Conservation (phyloP, 2,888 invertebrate species). For the Drosophila meridiana region DNA sequence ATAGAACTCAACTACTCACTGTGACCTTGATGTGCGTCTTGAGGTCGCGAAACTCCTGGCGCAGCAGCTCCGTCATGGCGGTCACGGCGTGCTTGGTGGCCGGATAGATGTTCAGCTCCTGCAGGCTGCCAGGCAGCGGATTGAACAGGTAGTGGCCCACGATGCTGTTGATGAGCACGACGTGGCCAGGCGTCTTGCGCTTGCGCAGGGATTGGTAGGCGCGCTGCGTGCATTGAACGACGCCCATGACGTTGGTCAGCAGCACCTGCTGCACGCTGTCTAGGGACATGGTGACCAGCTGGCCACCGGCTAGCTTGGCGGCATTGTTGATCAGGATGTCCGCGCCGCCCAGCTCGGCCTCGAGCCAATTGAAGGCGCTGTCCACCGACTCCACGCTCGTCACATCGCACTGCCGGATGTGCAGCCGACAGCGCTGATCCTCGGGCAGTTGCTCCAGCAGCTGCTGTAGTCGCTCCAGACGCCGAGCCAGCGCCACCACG, state of each 20-base stretch:
- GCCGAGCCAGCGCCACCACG: slow-evolving; percentile 86
- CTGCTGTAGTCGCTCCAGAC: slow-evolving; percentile 80
- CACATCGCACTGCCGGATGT: slow-evolving; percentile 84
- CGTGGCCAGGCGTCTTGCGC: slow-evolving; percentile 83
- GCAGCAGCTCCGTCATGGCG: slow-evolving; percentile 79
- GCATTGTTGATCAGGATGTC: slow-evolving; percentile 88
- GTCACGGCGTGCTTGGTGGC: slow-evolving; percentile 81
- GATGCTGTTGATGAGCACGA: slow-evolving; percentile 85
- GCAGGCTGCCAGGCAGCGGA: slow-evolving; percentile 68
- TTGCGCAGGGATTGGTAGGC: slow-evolving; percentile 85
- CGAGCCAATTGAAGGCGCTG: slow-evolving; percentile 85
- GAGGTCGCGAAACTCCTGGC: slow-evolving; percentile 81
- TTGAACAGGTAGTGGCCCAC: slow-evolving; percentile 78
- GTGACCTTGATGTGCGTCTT: slow-evolving; percentile 77
- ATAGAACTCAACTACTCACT: slow-evolving; percentile 57
- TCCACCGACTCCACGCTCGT: slow-evolving; percentile 86
- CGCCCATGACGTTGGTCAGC: slow-evolving; percentile 85
- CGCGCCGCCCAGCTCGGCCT: slow-evolving; percentile 85
- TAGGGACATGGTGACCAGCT: slow-evolving; percentile 61
- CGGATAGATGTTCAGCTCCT: slow-evolving; percentile 81
- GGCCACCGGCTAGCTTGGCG: slow-evolving; percentile 81
- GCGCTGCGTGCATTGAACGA: slow-evolving; percentile 84
- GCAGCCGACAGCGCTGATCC: slow-evolving; percentile 43
- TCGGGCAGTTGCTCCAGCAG: slow-evolving; percentile 48
- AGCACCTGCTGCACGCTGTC: slow-evolving; percentile 78